A percentile compares a stretch with the other conserved stretches of the same genome.
These are phyloP conservation scores for Falcunculus frontatus DNA, from an alignment of 2,113 vertebrate species.

Conservation along the genomic window DNA sequence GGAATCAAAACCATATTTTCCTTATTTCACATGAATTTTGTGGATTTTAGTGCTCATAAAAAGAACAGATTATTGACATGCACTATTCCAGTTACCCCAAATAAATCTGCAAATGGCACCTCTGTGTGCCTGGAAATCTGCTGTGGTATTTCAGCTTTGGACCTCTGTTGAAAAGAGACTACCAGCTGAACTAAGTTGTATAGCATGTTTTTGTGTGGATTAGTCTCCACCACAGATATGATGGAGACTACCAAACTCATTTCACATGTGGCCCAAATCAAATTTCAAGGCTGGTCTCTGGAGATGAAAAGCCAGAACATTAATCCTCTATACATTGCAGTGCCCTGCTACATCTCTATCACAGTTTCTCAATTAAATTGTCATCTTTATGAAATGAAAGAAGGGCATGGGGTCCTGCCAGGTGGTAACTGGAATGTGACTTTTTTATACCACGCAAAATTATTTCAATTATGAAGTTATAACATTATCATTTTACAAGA, in stretches of 20 bases:
- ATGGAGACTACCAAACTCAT: slow-evolving; percentile 3
- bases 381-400: slow-evolving; percentile 19
- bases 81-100: background rate
- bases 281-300: background rate
- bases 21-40: background rate
- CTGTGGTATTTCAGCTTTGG: background rate
- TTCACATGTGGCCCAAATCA: background rate
- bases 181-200: background rate
- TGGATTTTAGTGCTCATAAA: slow-evolving; percentile 6
- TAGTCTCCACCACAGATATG: background rate
- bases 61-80: background rate
- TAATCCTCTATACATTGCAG: background rate
- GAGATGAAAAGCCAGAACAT: slow-evolving; percentile 5
- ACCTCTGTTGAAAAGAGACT: background rate
- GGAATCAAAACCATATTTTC: background rate
- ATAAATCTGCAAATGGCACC: background rate
- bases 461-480: slow-evolving; percentile 45
- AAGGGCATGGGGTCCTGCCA: slow-evolving; percentile 24
- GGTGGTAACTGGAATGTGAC: slow-evolving; percentile 9
- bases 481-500: slow-evolving; percentile 32
- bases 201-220: background rate
- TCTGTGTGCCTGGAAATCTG: background rate
- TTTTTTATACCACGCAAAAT: slow-evolving; percentile 33
- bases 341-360: slow-evolving; percentile 6
- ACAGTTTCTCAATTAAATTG: slow-evolving; percentile 47